Base-by-base conservation (phyloP, 37 sponge, comb jelly and placozoan species). In the Crambe crambe region DNA sequence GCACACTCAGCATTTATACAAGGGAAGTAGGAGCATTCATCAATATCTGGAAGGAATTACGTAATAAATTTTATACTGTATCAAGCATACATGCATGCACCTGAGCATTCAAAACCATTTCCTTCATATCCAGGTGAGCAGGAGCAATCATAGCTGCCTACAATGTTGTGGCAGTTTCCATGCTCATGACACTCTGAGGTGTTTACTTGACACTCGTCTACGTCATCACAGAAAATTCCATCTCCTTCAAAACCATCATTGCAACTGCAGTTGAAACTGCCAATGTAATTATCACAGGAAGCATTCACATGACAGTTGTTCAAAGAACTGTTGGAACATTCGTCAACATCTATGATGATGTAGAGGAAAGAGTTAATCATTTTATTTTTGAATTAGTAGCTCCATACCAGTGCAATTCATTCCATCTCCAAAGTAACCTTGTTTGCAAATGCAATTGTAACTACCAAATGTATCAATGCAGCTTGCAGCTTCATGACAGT, bases 91-190 rank as follows among this genome's bases (percentile, higher is more conserved):
- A 2, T 3, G 12, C 2, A 29, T 34, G 25, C 1, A 61, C 65
- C 65, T 58, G 20, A 5, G 43, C 83, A 74, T 0, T 18, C 20
- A 18, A 27, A 20, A n/a, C 74, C 68, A 56, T 76, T 42, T 25
- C 70, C 74, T 43, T 41, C 51, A 42, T 37, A 84, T 23, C 85
- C 85, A 40, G 60, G 25, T 35, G 37, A 68, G 56, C 85, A 84
- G 21, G 70, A 57, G 61, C 85, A 84, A n/a, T 31, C 42, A 42
- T 75, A 92, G 42, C 85, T 87, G 18, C 92, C 89, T 30, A 34
- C 34, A 60, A 76, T 83, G 47, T 92, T 83, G 22, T n/a, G 37
- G 56, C 92, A 92, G 1, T 6, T 42, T 3, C 64, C 77, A 77
- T 77, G 61, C 21, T 10, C 34, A n/a, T 86, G 22, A 70, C 88